phyloP scores from a whole-genome alignment of 1,140 invertebrate species.

The Berghia stephanieae region DNA sequence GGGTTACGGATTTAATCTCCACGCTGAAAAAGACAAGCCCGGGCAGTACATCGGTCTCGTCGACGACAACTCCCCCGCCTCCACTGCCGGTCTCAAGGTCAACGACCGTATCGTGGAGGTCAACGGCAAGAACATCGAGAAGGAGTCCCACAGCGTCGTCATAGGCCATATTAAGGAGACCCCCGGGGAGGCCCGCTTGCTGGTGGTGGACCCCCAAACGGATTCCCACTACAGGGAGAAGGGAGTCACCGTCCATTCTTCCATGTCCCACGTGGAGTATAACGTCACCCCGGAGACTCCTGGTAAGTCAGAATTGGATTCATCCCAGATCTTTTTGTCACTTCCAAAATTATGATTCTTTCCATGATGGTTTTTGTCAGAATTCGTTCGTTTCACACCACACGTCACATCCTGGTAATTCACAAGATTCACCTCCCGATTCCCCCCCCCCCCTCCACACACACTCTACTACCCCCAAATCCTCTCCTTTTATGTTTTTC shows the following conservation, averaged over 20 bases:
- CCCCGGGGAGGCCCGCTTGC: conserved; percentile 84
- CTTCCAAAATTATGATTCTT: too few species aligned
- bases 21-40: conserved; percentile 91
- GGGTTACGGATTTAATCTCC: conserved; percentile 98
- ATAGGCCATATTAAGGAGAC: conserved; percentile 76
- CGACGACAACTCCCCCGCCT: conserved; percentile 90
- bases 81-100: conserved; percentile 86
- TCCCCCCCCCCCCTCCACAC: too few species aligned
- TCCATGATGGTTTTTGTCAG: too few species aligned
- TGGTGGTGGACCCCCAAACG: conserved; percentile 86
- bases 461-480: too few species aligned
- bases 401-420: too few species aligned
- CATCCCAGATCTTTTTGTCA: too few species aligned
- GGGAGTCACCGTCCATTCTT: conserved; percentile 73
- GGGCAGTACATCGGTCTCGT: conserved; percentile 98
- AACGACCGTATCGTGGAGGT: conserved; percentile 88
- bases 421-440: too few species aligned
- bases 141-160: conserved; percentile 91
- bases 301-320: too few species aligned
- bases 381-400: too few species aligned
- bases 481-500: too few species aligned
- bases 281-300: conserved; percentile 15
- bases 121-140: conserved; percentile 75
- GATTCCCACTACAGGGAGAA: conserved; percentile 79
- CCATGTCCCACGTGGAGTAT: conserved; percentile 69